phyloP scores from a whole-genome alignment of 30 jellyfish, hydroid and myxozoan genomes.

The Aurelia coerulea region DNA sequence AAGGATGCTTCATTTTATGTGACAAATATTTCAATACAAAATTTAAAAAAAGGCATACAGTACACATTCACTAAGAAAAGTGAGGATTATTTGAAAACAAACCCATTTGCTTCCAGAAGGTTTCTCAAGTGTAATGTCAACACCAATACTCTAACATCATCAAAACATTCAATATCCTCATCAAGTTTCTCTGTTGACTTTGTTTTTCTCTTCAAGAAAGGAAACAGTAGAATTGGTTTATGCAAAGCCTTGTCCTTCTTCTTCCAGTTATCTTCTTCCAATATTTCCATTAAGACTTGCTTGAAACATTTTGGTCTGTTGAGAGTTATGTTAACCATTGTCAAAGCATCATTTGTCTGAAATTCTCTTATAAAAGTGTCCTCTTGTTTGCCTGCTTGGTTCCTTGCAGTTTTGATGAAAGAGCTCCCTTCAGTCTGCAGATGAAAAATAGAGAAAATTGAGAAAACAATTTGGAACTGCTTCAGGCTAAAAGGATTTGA shows the following conservation, averaged over 20 bases:
- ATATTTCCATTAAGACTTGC: background rate
- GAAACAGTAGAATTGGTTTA: too few species aligned
- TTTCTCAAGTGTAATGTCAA: constrained; percentile 41
- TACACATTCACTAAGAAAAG: too few species aligned
- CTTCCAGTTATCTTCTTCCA: too few species aligned
- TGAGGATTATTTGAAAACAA: background rate
- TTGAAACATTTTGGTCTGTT: constrained; percentile 10
- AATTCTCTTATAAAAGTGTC: background rate
- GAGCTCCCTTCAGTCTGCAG: too few species aligned
- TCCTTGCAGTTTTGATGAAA: background rate
- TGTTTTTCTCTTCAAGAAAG: background rate
- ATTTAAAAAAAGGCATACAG: too few species aligned
- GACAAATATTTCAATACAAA: too few species aligned
- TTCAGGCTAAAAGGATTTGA: too few species aligned
- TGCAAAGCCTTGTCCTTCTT: too few species aligned
- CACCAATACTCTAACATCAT: constrained; percentile 25
- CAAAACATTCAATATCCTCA: constrained; percentile 1
- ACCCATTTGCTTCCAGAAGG: constrained; percentile 36
- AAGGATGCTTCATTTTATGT: too few species aligned
- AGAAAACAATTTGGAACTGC: too few species aligned
- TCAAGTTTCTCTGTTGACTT: background rate
- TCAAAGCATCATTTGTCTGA: constrained; percentile 3
- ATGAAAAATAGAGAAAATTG: too few species aligned
- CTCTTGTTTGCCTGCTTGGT: background rate
- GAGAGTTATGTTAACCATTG: constrained; percentile 9